Percentiles rank a stretch among this genome's conserved stretches.
Conservation (phyloP, 2,888 invertebrate species). For the Drosophila borealis region DNA sequence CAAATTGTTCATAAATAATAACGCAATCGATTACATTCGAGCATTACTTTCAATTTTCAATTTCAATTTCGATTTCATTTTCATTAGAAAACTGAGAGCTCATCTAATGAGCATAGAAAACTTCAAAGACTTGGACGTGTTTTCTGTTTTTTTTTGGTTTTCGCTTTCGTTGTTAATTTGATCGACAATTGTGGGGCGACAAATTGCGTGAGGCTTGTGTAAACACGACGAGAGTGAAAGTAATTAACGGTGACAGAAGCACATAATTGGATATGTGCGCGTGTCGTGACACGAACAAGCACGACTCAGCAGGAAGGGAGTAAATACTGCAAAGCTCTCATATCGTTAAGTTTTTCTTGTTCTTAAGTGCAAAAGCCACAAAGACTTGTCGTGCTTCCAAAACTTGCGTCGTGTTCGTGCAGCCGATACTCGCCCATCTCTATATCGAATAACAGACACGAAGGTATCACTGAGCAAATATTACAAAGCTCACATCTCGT, state of each 20-base stretch:
- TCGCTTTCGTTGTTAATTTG: conserved; percentile 55
- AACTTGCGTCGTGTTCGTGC: too few relatives aligned
- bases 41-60: conserved; percentile 56
- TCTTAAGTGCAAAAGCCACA: too few relatives aligned
- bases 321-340: too few relatives aligned
- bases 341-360: too few relatives aligned
- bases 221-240: conserved; percentile 60
- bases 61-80: conserved; percentile 31
- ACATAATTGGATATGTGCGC: conserved; percentile 6
- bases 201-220: conserved; percentile 49
- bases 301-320: too few relatives aligned
- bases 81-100: conserved; percentile 27
- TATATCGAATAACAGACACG: conserved; percentile 20
- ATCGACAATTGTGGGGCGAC: conserved; percentile 43
- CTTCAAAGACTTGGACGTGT: conserved; percentile 7
- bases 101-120: conserved; percentile 22
- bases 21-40: conserved; percentile 49
- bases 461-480: conserved; percentile 64
- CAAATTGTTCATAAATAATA: conserved; percentile 56
- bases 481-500: too few relatives aligned
- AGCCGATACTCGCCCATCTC: background rate
- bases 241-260: conserved; percentile 64
- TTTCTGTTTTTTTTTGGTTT: conserved; percentile 12
- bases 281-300: background rate
- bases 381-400: too few relatives aligned